These are phyloP conservation scores for Buphagus erythrorhynchus DNA, from an alignment of 2,797 vertebrate species.

Conservation along the genomic window DNA sequence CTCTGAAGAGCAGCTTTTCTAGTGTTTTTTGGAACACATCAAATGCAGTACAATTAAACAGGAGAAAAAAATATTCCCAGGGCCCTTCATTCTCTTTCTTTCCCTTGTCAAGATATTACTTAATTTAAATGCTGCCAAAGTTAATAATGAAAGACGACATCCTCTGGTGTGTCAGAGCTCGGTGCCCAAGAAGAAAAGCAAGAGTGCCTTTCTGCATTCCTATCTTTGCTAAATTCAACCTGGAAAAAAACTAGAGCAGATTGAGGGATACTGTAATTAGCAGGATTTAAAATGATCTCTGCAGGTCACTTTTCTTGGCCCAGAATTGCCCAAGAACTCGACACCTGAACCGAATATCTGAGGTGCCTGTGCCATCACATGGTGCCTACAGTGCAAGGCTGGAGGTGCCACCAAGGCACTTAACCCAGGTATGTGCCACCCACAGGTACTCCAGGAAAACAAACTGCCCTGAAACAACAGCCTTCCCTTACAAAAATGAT, in stretches of 20 bases:
- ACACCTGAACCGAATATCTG: background rate
- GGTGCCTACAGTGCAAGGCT: background rate
- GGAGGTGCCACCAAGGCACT: background rate
- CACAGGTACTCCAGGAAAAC: background rate
- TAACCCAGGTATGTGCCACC: background rate
- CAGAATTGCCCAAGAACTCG: background rate
- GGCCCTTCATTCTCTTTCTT: slow-evolving; percentile 23
- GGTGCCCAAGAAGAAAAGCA: background rate
- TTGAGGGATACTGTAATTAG: slow-evolving; percentile 35
- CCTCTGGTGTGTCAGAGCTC: background rate
- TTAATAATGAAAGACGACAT: slow-evolving; percentile 44
- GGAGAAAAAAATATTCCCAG: slow-evolving; percentile 37
- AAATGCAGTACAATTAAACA: slow-evolving; percentile 53
- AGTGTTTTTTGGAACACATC: slow-evolving; percentile 54
- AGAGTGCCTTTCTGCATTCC: background rate
- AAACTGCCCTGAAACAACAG: background rate
- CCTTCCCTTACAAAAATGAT: background rate
- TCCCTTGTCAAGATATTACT: slow-evolving; percentile 62
- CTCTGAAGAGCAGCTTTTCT: slow-evolving; percentile 29
- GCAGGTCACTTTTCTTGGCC: slow-evolving; percentile 30
- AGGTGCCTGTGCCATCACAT: background rate
- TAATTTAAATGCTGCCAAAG: slow-evolving; percentile 66
- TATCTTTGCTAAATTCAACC: slow-evolving; percentile 1
- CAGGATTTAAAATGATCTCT: slow-evolving; percentile 22
- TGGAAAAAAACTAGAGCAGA: slow-evolving; percentile 39